Evolutionary conservation across 2,797 vertebrate species (phyloP).

Genomic region (Sebastes oblongus): DNA sequence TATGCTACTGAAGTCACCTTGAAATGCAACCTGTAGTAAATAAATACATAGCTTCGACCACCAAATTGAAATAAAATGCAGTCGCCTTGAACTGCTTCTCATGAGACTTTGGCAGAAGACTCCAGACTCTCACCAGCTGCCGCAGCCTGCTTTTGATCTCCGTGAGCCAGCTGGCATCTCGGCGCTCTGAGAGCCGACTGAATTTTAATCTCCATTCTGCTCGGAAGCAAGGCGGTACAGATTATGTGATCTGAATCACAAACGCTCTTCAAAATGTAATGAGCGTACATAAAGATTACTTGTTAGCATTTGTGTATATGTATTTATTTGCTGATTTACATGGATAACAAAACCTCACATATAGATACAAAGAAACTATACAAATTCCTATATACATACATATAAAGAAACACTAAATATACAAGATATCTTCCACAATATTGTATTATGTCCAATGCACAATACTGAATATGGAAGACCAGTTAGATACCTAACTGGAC

Average conservation of each 20-base stretch:
- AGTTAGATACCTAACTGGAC: not conserved
- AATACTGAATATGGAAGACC: not conserved
- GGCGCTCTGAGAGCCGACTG: not conserved
- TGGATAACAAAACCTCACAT: not conserved
- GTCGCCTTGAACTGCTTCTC: slow-evolving; percentile 2
- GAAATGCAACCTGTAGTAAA: not conserved
- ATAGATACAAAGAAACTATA: not conserved
- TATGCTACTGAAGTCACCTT: not conserved
- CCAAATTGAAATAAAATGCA: not conserved
- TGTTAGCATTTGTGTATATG: not conserved
- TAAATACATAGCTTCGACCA: not conserved
- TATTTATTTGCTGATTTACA: not conserved
- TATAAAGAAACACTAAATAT: not conserved
- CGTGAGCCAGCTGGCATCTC: slow-evolving; percentile 34
- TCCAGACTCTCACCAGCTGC: slow-evolving; percentile 21
- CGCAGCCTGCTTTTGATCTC: slow-evolving; percentile 23
- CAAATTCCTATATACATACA: not conserved
- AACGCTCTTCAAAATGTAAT: not conserved
- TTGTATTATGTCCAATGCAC: not conserved
- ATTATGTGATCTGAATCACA: slow-evolving; percentile 13
- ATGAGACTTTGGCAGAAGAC: not conserved
- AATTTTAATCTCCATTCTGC: slow-evolving; percentile 6
- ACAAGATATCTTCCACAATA: not conserved
- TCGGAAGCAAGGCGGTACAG: not conserved
- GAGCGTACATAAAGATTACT: not conserved